These are phyloP conservation scores for Turnix velox DNA, from an alignment of 2,113 vertebrate genomes.

Conservation along the genomic window DNA sequence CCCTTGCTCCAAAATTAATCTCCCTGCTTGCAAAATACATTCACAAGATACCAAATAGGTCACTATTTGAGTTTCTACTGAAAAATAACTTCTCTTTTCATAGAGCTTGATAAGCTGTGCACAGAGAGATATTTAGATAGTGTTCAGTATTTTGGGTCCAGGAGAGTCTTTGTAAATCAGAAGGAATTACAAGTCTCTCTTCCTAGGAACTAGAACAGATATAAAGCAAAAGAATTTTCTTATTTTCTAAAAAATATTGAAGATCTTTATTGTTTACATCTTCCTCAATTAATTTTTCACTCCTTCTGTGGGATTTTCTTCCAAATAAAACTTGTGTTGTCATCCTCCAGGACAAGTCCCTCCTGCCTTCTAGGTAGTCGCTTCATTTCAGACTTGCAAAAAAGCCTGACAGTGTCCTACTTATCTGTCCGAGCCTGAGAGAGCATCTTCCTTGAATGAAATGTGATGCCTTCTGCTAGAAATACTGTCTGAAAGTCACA, in stretches of 20 bases:
- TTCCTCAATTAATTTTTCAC: background rate
- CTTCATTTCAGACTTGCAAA: background rate
- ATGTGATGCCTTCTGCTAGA: background rate
- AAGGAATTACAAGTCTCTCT: background rate
- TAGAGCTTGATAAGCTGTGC: background rate
- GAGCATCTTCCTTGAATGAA: background rate
- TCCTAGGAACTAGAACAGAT: background rate
- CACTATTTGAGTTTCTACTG: background rate
- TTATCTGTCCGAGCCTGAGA: background rate
- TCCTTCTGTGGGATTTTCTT: background rate
- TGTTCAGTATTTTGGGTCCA: background rate
- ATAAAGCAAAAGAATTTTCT: background rate
- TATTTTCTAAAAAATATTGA: background rate
- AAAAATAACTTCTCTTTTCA: background rate
- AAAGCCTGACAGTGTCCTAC: background rate
- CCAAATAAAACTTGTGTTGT: background rate
- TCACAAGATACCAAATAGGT: background rate
- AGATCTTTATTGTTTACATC: background rate
- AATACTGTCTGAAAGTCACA: background rate
- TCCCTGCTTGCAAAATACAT: background rate
- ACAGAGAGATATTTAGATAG: background rate
- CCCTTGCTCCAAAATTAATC: rapidly evolving
- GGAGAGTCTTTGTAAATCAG: background rate
- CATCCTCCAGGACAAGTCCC: background rate
- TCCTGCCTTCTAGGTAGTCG: background rate